These are phyloP conservation scores for Homarus gammarus DNA, from an alignment of 2,888 invertebrate species.

Conservation along the genomic window DNA sequence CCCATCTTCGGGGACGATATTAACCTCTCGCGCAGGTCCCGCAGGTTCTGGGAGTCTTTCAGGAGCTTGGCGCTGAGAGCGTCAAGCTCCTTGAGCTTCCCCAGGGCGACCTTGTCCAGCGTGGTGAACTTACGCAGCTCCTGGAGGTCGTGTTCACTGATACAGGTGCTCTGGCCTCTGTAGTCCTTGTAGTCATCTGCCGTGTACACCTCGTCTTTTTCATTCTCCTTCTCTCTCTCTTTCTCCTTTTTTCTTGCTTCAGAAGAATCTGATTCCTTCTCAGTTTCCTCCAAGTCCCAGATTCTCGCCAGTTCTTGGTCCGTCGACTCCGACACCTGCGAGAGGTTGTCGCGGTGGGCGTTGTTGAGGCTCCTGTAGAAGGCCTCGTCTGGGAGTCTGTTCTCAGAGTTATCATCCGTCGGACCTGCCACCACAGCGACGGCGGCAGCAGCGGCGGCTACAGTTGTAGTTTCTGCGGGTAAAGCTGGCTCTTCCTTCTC, in stretches of 20 bases:
- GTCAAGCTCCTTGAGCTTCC: slow-evolving; percentile 89
- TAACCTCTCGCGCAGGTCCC: slow-evolving; percentile 86
- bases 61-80: slow-evolving; percentile 87
- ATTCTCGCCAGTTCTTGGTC: slow-evolving; percentile 56
- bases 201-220: slow-evolving; percentile 63
- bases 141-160: slow-evolving; percentile 88
- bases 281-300: slow-evolving; percentile 62
- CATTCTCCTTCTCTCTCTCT: slow-evolving; percentile 65
- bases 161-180: slow-evolving; percentile 85
- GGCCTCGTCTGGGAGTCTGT: slow-evolving; percentile 87
- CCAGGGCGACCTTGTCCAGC: slow-evolving; percentile 88
- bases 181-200: slow-evolving; percentile 60
- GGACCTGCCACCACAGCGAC: slow-evolving; percentile 46
- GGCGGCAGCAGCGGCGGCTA: slow-evolving; percentile 78
- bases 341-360: slow-evolving; percentile 86
- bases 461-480: slow-evolving; percentile 39
- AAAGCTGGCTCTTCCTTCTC: slow-evolving; percentile 57
- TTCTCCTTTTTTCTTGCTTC: slow-evolving; percentile 59
- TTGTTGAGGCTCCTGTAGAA: slow-evolving; percentile 93
- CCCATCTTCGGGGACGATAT: slow-evolving; percentile 83
- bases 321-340: slow-evolving; percentile 76
- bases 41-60: slow-evolving; percentile 88
- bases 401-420: slow-evolving; percentile 68
- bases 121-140: slow-evolving; percentile 87
- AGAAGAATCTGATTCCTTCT: slow-evolving; percentile 59